Evolutionary conservation across 92 coral and sea anemone genomes (phyloP).

Genomic region (Chrysogorgia sp.): DNA sequence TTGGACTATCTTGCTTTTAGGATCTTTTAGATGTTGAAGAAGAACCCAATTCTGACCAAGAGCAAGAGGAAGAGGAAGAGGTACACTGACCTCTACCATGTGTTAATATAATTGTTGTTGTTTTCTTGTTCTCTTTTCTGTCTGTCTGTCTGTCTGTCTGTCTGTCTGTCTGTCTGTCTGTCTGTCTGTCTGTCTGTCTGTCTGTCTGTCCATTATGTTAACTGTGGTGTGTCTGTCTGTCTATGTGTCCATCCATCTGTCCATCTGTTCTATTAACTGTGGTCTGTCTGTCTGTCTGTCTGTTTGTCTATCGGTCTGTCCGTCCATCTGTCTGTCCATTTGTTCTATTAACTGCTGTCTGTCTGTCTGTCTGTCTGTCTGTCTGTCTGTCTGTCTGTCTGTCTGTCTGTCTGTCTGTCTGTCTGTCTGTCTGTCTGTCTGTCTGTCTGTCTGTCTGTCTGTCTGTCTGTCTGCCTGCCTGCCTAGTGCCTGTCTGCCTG

Average conservation of each 20-base stretch:
- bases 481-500: too few species aligned
- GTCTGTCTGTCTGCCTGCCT: too few species aligned
- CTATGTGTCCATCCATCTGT: not conserved
- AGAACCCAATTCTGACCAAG: conserved; percentile 94
- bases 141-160: not conserved
- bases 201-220: not conserved
- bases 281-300: not conserved
- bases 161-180: not conserved
- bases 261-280: not conserved
- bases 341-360: not conserved
- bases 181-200: not conserved
- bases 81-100: too few species aligned
- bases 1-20: conserved; percentile 42
- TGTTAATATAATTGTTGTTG: not conserved
- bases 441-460: too few species aligned
- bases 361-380: not conserved
- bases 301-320: not conserved
- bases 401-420: not conserved
- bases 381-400: not conserved
- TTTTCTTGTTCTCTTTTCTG: not conserved
- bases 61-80: conserved; percentile 84
- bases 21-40: conserved; percentile 95
- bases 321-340: not conserved
- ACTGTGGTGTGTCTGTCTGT: not conserved
- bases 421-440: too few species aligned